phyloP scores from a whole-genome alignment of 2,888 invertebrate genomes.

The Dryobotodes eremita region DNA sequence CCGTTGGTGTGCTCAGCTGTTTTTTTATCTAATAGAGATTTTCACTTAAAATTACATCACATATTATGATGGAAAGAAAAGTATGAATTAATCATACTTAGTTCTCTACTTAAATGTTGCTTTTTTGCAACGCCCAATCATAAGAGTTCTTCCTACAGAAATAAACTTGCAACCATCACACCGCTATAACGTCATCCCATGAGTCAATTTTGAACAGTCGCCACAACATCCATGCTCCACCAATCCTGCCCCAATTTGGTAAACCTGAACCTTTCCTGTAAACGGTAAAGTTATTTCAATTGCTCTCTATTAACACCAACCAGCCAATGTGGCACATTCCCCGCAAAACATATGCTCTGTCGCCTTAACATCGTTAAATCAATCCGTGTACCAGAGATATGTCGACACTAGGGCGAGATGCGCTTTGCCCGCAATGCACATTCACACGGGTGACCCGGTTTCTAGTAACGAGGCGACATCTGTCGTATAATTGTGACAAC shows the following conservation, averaged over 20 bases:
- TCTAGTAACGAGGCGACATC: conserved; percentile 64
- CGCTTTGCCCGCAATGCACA: conserved; percentile 42
- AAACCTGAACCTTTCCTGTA: neutral
- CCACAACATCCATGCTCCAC: neutral
- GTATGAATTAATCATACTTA: neutral
- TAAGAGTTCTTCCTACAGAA: neutral
- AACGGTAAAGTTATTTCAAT: conserved; percentile 24
- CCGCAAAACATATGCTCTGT: conserved; percentile 37
- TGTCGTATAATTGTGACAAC: conserved; percentile 64
- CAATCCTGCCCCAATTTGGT: neutral
- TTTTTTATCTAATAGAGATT: neutral
- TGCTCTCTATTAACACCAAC: conserved; percentile 22
- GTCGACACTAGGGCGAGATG: conserved; percentile 45
- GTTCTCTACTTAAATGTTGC: neutral
- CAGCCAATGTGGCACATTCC: conserved; percentile 5
- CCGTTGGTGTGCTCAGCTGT: neutral
- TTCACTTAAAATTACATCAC: neutral
- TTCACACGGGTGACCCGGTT: conserved; percentile 62
- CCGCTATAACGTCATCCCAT: neutral
- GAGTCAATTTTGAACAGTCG: neutral
- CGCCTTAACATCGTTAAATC: conserved; percentile 48
- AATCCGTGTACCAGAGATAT: conserved; percentile 37
- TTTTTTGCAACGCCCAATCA: neutral
- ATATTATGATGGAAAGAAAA: neutral
- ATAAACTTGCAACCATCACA: neutral